A percentile compares a stretch with the other conserved stretches of the same genome.
These are phyloP conservation scores for Loriculus beryllinus DNA, from an alignment of 2,797 vertebrate species.

Conservation along the genomic window DNA sequence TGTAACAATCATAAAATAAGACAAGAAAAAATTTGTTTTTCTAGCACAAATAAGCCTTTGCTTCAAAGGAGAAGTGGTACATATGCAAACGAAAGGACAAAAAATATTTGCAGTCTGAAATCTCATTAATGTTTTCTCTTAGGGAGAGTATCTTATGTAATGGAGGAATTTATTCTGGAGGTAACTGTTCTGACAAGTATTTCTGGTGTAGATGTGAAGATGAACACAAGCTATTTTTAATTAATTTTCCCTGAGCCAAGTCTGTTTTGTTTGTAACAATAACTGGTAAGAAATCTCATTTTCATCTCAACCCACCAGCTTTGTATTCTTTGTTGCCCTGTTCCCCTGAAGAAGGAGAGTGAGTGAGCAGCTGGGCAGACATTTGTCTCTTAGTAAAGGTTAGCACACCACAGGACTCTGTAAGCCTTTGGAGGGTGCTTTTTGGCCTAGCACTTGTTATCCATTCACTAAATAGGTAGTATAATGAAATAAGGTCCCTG, in stretches of 20 bases:
- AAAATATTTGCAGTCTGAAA: background rate
- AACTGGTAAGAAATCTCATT: background rate
- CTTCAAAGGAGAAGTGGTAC: background rate
- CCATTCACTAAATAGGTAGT: background rate
- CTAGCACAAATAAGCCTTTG: background rate
- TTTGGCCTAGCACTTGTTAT: background rate
- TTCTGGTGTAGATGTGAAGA: background rate
- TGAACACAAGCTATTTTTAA: background rate
- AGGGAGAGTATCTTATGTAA: background rate
- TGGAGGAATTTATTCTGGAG: background rate
- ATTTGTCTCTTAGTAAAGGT: background rate
- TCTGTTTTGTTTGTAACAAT: background rate
- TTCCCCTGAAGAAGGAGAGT: background rate
- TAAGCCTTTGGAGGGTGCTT: background rate
- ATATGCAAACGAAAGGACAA: background rate
- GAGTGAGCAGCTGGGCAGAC: background rate
- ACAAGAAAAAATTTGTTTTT: background rate
- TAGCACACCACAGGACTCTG: background rate
- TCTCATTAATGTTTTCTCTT: background rate
- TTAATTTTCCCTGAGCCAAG: background rate
- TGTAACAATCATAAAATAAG: background rate
- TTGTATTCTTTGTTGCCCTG: background rate
- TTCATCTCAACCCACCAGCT: background rate
- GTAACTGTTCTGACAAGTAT: background rate
- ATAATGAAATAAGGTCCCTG: background rate